These are phyloP conservation scores for Caenorhabditis sp. DNA, from an alignment of 2,888 invertebrate genomes.

Conservation along the genomic window DNA sequence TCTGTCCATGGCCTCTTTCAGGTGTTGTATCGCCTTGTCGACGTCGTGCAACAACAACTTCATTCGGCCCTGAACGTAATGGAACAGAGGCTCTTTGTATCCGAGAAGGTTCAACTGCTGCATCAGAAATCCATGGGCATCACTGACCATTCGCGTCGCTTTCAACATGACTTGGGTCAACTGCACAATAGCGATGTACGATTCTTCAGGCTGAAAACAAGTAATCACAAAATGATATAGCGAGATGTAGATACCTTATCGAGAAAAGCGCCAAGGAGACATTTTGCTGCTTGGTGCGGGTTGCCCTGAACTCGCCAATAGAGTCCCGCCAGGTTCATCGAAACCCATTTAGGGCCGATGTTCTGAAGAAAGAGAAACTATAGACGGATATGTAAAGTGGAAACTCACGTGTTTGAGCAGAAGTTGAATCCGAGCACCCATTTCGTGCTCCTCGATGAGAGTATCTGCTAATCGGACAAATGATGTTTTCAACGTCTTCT, in stretches of 20 bases:
- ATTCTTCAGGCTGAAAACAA: slow-evolving; percentile 70
- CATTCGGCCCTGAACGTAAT: slow-evolving; percentile 70
- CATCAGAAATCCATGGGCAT: slow-evolving; percentile 49
- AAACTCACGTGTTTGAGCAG: slow-evolving; percentile 87
- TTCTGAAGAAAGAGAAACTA: too few relatives aligned
- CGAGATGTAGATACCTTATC: slow-evolving; percentile 22
- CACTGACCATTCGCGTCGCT: slow-evolving; percentile 84
- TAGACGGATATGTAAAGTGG: too few relatives aligned
- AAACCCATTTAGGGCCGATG: slow-evolving; percentile 89
- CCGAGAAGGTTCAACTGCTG: slow-evolving; percentile 49
- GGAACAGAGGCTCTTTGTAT: slow-evolving; percentile 62
- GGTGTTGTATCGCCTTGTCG: slow-evolving; percentile 66
- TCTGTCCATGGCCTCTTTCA: slow-evolving; percentile 70
- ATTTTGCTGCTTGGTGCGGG: slow-evolving; percentile 88
- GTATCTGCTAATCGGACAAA: slow-evolving; percentile 69
- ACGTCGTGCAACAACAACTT: slow-evolving; percentile 63
- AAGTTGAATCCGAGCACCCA: slow-evolving; percentile 89
- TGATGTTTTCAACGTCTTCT: slow-evolving; percentile 64
- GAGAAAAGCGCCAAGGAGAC: slow-evolving; percentile 87
- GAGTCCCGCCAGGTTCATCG: slow-evolving; percentile 88
- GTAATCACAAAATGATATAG: not conserved
- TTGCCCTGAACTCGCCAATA: slow-evolving; percentile 90
- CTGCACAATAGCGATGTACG: slow-evolving; percentile 88
- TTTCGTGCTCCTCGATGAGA: slow-evolving; percentile 86
- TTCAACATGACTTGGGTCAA: slow-evolving; percentile 87